Percentiles rank a stretch among this genome's conserved stretches.
These are phyloP conservation scores for Asteroscopus sphinx DNA, from an alignment of 2,888 invertebrate genomes.

Conservation along the genomic window DNA sequence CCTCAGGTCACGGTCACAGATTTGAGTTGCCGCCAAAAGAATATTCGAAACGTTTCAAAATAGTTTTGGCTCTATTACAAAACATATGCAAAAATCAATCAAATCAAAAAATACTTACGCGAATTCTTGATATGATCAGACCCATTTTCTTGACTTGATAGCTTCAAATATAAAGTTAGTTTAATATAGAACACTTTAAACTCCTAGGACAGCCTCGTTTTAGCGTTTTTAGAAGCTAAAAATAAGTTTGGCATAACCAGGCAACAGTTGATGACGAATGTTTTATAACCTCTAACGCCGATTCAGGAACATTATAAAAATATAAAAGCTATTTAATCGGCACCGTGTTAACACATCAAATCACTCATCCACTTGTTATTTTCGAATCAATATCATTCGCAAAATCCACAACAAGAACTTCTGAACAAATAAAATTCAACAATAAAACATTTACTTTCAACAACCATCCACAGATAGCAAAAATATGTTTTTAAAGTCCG, in stretches of 20 bases:
- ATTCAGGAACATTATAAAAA: constrained; percentile 58
- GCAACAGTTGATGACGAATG: constrained; percentile 80
- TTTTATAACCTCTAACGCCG: constrained; percentile 82
- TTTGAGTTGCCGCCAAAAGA: constrained; percentile 84
- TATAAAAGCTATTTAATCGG: constrained; percentile 55
- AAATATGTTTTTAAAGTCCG: constrained; percentile 23
- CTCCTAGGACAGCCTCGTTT: constrained; percentile 67
- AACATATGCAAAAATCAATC: constrained; percentile 64
- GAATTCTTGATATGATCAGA: constrained; percentile 91
- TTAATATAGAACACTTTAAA: constrained; percentile 63
- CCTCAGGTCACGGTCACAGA: constrained; percentile 73
- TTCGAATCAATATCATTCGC: constrained; percentile 50
- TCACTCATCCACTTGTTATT: constrained; percentile 50
- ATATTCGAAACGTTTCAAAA: constrained; percentile 75
- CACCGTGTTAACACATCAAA: constrained; percentile 44
- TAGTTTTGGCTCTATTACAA: constrained; percentile 83
- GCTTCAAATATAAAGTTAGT: constrained; percentile 52
- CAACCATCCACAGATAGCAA: constrained; percentile 54
- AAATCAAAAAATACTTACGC: constrained; percentile 87
- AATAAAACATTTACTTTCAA: constrained; percentile 62
- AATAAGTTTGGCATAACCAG: constrained; percentile 82
- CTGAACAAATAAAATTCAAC: constrained; percentile 53
- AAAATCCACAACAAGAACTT: constrained; percentile 48
- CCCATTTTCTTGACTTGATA: constrained; percentile 87
- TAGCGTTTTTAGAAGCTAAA: constrained; percentile 74